Percentiles rank a stretch among this genome's conserved stretches.
phyloP scores from a whole-genome alignment of 92 coral and sea anemone genomes.

The Heteractis magnifica region DNA sequence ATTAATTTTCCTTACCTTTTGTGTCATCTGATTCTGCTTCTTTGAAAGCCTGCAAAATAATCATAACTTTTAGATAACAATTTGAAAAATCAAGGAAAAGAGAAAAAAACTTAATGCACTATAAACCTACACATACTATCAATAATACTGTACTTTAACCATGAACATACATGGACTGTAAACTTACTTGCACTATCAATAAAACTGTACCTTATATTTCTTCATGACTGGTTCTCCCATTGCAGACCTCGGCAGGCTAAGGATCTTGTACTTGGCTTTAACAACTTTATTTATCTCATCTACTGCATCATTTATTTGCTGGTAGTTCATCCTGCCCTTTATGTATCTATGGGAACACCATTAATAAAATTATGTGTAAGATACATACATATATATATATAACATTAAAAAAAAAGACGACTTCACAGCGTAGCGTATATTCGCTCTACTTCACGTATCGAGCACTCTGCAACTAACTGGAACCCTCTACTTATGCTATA shows the following conservation, averaged over 20 bases:
- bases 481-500: no score
- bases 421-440: no score
- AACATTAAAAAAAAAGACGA: no score
- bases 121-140: no score
- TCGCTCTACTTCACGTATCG: no score
- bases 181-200: not conserved
- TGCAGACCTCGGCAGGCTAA: conserved; percentile 81
- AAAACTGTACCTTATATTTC: conserved; percentile 71
- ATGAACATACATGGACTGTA: not conserved
- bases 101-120: no score
- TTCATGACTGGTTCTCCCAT: conserved; percentile 97
- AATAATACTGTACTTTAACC: no score
- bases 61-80: not conserved
- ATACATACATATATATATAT: not conserved
- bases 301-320: conserved; percentile 78
- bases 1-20: conserved; percentile 56
- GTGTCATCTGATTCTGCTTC: conserved; percentile 89
- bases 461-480: no score
- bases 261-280: conserved; percentile 82
- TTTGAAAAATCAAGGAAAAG: not conserved
- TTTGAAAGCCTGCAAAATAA: conserved; percentile 74
- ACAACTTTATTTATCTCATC: conserved; percentile 87
- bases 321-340: conserved; percentile 82
- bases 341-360: conserved; percentile 57
- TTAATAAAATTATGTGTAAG: not conserved